These are phyloP conservation scores for Phaonia tiefii DNA, from an alignment of 2,888 invertebrate genomes.

Conservation along the genomic window DNA sequence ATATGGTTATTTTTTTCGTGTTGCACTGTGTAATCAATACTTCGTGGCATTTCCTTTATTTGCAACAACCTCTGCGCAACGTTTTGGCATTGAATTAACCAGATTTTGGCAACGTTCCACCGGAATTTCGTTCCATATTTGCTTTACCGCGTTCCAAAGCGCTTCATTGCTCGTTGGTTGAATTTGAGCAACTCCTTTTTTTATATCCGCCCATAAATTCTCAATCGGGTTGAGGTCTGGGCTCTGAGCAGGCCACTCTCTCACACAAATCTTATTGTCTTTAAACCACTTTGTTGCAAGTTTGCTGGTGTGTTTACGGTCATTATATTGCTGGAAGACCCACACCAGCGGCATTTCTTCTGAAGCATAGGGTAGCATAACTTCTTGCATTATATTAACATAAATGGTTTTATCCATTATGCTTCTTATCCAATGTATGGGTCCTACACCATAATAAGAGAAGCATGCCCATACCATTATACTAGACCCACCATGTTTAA, in stretches of 20 bases:
- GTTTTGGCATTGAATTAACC: conserved; percentile 9
- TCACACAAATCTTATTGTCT: conserved; percentile 38
- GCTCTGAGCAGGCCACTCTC: too few relatives aligned
- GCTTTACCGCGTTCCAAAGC: neutral
- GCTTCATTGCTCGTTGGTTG: conserved; percentile 3
- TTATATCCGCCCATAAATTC: conserved; percentile 1
- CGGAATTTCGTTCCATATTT: conserved; percentile 4
- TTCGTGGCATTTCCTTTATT: conserved; percentile 19
- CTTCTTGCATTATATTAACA: conserved; percentile 8
- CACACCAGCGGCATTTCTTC: conserved; percentile 62
- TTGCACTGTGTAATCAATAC: too few relatives aligned
- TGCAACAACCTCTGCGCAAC: conserved; percentile 13
- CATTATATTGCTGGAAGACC: conserved; percentile 66
- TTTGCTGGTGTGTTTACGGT: conserved; percentile 52
- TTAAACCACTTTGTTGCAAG: conserved; percentile 50
- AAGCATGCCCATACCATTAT: conserved; percentile 1
- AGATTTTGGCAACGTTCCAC: neutral
- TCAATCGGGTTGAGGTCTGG: too few relatives aligned
- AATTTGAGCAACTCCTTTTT: neutral
- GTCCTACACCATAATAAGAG: conserved; percentile 5
- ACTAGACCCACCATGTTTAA: too few relatives aligned
- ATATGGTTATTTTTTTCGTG: too few relatives aligned
- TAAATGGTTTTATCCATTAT: conserved; percentile 9
- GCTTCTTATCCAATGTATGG: neutral
- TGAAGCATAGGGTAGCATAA: conserved; percentile 51